phyloP scores from a whole-genome alignment of 2,113 vertebrate genomes.

The Microtus ochrogaster region DNA sequence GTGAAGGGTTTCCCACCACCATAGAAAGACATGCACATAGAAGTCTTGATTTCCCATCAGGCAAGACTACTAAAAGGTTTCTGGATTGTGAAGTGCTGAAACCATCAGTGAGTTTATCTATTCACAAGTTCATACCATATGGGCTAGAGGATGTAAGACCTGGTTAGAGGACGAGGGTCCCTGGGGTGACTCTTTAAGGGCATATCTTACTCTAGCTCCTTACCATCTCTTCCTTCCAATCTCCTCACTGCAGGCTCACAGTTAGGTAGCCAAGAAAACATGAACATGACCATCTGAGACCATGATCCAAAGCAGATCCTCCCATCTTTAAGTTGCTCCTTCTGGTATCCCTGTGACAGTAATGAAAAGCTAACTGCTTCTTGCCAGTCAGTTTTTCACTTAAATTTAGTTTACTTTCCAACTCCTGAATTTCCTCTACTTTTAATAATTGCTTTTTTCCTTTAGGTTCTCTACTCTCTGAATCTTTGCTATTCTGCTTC shows the following conservation, averaged over 20 bases:
- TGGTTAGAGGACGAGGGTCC: too few species aligned
- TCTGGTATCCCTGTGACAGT: background rate
- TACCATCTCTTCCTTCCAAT: background rate
- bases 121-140: background rate
- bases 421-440: background rate
- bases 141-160: background rate
- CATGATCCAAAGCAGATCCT: background rate
- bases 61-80: background rate
- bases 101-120: background rate
- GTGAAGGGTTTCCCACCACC: background rate
- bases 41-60: background rate
- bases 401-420: slow-evolving; percentile 1
- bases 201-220: background rate
- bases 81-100: background rate
- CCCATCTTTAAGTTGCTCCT: background rate
- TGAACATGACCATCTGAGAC: background rate
- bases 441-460: slow-evolving; percentile 26
- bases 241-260: background rate
- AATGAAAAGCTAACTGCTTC: background rate
- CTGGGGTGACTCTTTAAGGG: background rate
- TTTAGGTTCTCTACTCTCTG: background rate
- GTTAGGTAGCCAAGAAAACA: background rate
- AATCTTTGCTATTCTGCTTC: slow-evolving; percentile 18
- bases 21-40: too few species aligned
- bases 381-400: background rate